These are phyloP conservation scores for Dissostichus mawsoni DNA, from an alignment of 2,113 vertebrate species.

Conservation along the genomic window DNA sequence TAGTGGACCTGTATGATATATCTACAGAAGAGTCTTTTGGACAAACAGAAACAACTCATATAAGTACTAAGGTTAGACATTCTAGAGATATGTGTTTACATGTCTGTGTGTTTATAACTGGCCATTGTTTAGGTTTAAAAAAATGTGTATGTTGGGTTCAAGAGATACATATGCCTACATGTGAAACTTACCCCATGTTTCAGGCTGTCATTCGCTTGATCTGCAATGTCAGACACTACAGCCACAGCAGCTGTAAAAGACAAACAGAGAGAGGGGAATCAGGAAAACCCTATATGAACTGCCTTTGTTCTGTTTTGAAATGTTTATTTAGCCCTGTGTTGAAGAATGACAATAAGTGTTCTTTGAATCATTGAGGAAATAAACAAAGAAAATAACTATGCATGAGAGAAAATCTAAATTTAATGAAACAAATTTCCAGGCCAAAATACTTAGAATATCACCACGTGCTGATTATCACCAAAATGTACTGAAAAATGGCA, in stretches of 20 bases:
- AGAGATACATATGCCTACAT: neutral
- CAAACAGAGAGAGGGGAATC: slow-evolving; percentile 20
- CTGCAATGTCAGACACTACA: slow-evolving; percentile 89
- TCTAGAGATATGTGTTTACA: neutral
- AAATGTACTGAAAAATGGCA: too few relatives aligned
- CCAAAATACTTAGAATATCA: too few relatives aligned
- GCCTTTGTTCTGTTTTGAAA: too few relatives aligned
- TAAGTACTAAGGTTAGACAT: neutral
- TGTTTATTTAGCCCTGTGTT: too few relatives aligned
- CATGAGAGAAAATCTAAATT: too few relatives aligned
- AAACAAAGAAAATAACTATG: slow-evolving; percentile 14
- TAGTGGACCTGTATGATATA: neutral
- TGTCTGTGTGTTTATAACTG: neutral
- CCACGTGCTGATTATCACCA: too few relatives aligned
- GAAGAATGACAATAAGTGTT: too few relatives aligned
- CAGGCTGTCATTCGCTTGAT: slow-evolving; percentile 90
- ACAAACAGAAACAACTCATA: neutral
- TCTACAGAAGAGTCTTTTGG: neutral
- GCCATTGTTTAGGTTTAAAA: neutral
- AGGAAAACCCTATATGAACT: neutral
- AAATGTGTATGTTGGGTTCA: neutral
- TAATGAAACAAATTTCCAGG: too few relatives aligned
- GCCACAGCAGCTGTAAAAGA: slow-evolving; percentile 86
- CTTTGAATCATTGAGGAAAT: neutral
- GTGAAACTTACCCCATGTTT: slow-evolving; percentile 90